A percentile compares a stretch with the other conserved stretches of the same genome.
phyloP scores from a whole-genome alignment of 2,888 invertebrate species.

The Priocnemis perturbator region DNA sequence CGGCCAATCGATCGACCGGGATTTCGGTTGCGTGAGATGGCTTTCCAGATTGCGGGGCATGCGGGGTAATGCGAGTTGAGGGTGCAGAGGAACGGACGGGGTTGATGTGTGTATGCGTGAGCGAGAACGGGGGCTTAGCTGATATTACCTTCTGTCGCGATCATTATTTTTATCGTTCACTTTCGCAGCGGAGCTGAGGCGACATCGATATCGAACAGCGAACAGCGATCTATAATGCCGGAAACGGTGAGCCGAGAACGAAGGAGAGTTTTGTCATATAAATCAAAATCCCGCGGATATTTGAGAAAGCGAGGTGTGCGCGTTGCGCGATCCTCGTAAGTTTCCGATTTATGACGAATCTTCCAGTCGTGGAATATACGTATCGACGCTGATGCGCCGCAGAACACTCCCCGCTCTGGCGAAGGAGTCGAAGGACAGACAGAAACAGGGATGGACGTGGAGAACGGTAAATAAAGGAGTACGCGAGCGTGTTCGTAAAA shows the following conservation, averaged over 20 bases:
- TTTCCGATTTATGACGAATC: slow-evolving; percentile 44
- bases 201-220: neutral
- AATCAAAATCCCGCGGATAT: slow-evolving; percentile 9
- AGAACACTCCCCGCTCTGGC: neutral
- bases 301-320: neutral
- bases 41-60: neutral
- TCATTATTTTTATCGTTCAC: no score
- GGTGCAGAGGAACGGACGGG: slow-evolving; percentile 1
- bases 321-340: slow-evolving; percentile 9
- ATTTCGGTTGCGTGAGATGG: no score
- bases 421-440: slow-evolving; percentile 1
- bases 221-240: slow-evolving; percentile 1
- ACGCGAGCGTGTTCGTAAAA: neutral
- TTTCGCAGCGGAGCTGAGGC: no score
- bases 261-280: slow-evolving; percentile 4
- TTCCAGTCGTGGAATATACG: slow-evolving; percentile 21
- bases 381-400: neutral
- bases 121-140: no score
- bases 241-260: neutral
- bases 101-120: neutral
- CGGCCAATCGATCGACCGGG: neutral
- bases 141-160: no score
- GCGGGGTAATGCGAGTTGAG: neutral
- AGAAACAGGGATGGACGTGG: neutral
- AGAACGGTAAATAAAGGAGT: neutral